Conservation (phyloP, 1,140 invertebrate species). For the Drosophila ficusphila region DNA sequence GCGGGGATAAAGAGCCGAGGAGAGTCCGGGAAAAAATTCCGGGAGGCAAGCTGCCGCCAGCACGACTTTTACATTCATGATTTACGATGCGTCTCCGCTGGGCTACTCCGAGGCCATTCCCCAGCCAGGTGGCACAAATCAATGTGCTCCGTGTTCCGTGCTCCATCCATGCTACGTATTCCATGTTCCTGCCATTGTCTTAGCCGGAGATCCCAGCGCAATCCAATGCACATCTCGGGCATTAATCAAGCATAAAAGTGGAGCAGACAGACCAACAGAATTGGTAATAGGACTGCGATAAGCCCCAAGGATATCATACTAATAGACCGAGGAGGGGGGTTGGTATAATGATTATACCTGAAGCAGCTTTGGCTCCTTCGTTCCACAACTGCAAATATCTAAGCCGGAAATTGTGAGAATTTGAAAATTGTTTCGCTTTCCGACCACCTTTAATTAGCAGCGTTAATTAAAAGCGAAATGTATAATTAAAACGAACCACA, state of each 20-base stretch:
- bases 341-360: conserved; percentile 9
- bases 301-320: conserved; percentile 61
- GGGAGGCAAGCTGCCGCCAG: conserved; percentile 20
- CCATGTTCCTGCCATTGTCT: conserved; percentile 21
- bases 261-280: conserved; percentile 51
- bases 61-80: conserved; percentile 68
- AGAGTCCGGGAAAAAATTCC: conserved; percentile 4
- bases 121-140: conserved; percentile 65
- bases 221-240: conserved; percentile 56
- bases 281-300: conserved; percentile 50
- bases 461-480: conserved; percentile 41
- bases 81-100: conserved; percentile 64
- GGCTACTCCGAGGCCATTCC: conserved; percentile 53
- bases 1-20: not conserved
- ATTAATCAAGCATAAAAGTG: conserved; percentile 69
- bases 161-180: conserved; percentile 9
- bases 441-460: conserved; percentile 10
- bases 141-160: conserved; percentile 30
- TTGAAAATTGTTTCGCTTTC: conserved; percentile 17
- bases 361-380: not conserved
- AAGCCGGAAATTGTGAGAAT: conserved; percentile 37
- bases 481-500: conserved; percentile 44
- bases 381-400: conserved; percentile 1
- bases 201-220: conserved; percentile 20
- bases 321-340: conserved; percentile 43